Conservation (phyloP, 35 echinoderm and acorn worm genomes). For the Nesometra sesokonis region DNA sequence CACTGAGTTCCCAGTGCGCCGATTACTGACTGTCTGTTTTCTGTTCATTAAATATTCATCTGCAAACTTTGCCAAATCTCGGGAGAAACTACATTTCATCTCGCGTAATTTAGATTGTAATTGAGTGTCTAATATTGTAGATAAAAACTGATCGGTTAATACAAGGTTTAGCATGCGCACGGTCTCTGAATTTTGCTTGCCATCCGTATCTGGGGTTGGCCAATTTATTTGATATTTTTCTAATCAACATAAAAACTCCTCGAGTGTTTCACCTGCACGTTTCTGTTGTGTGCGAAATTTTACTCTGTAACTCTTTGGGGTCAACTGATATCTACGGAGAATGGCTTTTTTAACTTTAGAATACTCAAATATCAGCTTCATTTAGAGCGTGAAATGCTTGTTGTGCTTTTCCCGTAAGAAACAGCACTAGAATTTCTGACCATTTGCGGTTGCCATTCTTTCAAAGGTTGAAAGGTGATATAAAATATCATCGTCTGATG, state of each 20-base stretch:
- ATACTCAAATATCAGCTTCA: constrained; percentile 7
- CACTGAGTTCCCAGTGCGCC: too few species aligned
- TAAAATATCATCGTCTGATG: constrained; percentile 4
- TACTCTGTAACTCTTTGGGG: constrained; percentile 4
- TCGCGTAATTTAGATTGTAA: constrained; percentile 9
- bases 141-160: constrained; percentile 8
- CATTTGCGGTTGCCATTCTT: not conserved
- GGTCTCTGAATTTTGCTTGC: constrained; percentile 14
- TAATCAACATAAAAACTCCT: not conserved
- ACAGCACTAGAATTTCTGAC: not conserved
- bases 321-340: constrained; percentile 7
- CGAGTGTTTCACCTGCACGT: not conserved
- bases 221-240: constrained; percentile 15
- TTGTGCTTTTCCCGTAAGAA: constrained; percentile 17
- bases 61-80: constrained; percentile 15
- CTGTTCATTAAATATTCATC: constrained; percentile 11
- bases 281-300: constrained; percentile 14
- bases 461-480: constrained; percentile 16
- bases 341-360: constrained; percentile 24
- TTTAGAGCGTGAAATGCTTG: constrained; percentile 16
- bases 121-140: not conserved
- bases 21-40: not conserved
- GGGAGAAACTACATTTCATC: not conserved
- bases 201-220: not conserved
- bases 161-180: not conserved